Conservation (phyloP, 2,888 invertebrate genomes). For the Sphaeridia pumilis region DNA sequence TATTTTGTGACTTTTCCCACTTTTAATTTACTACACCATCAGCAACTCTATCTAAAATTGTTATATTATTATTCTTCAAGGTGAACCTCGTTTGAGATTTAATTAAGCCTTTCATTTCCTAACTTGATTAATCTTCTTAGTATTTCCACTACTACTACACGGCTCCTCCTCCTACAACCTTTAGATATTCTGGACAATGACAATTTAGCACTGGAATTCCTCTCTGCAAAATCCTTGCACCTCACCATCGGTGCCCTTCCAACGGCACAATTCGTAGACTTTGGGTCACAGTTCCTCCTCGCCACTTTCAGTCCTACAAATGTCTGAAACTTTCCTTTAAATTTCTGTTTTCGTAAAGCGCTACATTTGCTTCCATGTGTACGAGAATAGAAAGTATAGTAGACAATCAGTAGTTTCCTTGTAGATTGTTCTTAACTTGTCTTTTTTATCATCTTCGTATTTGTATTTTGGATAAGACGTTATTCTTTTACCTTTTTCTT, state of each 20-base stretch:
- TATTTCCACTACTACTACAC: background rate
- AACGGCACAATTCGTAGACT: background rate
- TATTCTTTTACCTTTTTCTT: no score
- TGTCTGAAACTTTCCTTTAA: background rate
- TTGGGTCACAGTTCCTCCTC: background rate
- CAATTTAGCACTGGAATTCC: conserved; percentile 11
- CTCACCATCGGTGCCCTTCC: background rate
- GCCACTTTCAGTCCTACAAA: background rate
- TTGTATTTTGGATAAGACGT: no score
- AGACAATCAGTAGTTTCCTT: no score
- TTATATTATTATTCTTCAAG: no score
- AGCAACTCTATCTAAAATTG: no score
- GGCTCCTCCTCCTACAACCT: conserved; percentile 8
- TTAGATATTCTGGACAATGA: conserved; percentile 23
- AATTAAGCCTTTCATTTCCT: background rate
- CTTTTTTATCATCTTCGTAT: no score
- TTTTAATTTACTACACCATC: no score
- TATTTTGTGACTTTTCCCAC: background rate
- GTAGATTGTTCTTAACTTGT: no score
- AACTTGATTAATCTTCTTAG: background rate
- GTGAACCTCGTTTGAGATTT: no score
- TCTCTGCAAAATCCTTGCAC: background rate
- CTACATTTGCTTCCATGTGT: background rate
- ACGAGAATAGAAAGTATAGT: background rate
- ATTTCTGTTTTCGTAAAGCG: conserved; percentile 4